Percentiles rank a stretch among this genome's conserved stretches.
phyloP scores from a whole-genome alignment of 2,888 invertebrate genomes.

The Phortica magna region DNA sequence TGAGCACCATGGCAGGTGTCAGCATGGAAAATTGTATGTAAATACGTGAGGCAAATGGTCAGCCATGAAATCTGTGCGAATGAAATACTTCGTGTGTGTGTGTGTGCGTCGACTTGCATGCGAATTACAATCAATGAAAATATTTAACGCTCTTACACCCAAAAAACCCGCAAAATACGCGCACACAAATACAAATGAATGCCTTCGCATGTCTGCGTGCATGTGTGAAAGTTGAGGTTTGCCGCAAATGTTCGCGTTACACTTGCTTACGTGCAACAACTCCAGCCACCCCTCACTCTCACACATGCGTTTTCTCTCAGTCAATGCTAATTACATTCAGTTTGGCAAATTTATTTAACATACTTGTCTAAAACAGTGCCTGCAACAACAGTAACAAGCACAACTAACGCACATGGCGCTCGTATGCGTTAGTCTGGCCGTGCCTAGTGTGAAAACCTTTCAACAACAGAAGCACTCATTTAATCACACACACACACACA shows the following conservation, averaged over 20 bases:
- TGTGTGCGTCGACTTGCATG: constrained; percentile 23
- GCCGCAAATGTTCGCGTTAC: constrained; percentile 52
- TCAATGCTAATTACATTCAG: constrained; percentile 65
- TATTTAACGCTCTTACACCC: constrained; percentile 19
- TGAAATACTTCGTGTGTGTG: not conserved
- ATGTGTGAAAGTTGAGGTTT: constrained; percentile 63
- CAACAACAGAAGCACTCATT: constrained; percentile 22
- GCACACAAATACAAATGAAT: constrained; percentile 4
- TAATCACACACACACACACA: constrained; percentile 10
- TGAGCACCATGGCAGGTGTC: constrained; percentile 34
- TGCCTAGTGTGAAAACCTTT: constrained; percentile 19
- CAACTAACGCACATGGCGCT: not conserved
- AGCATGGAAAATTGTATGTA: constrained; percentile 28
- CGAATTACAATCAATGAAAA: constrained; percentile 64
- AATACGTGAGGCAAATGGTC: not conserved
- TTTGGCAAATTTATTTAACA: constrained; percentile 65
- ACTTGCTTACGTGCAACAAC: constrained; percentile 29
- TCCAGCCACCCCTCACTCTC: constrained; percentile 49
- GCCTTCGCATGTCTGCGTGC: constrained; percentile 45
- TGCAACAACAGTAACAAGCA: not conserved
- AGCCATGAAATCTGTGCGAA: constrained; percentile 40
- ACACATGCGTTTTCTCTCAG: constrained; percentile 15
- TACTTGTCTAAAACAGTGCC: constrained; percentile 36
- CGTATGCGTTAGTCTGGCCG: not conserved
- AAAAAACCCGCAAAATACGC: constrained; percentile 48